These are phyloP conservation scores for Chinchilla lanigera DNA, from an alignment of 2,113 vertebrate genomes.

Conservation along the genomic window DNA sequence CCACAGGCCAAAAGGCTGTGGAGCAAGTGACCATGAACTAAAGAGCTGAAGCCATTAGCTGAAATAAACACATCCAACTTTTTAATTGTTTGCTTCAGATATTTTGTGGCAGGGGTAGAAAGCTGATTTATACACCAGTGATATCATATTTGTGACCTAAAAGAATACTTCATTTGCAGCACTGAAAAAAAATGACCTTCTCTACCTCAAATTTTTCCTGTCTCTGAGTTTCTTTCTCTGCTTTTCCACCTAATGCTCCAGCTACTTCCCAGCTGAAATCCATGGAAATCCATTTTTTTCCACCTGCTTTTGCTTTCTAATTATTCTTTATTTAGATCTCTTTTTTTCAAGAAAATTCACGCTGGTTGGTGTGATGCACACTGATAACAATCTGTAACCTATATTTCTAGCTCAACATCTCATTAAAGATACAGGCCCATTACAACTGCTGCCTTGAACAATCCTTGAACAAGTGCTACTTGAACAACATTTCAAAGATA, in stretches of 20 bases:
- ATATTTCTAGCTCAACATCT: background rate
- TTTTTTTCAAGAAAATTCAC: background rate
- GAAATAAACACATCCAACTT: background rate
- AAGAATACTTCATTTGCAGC: background rate
- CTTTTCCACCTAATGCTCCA: background rate
- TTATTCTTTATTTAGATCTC: background rate
- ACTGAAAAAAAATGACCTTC: background rate
- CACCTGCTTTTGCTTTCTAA: background rate
- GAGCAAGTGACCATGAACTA: background rate
- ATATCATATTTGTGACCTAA: background rate
- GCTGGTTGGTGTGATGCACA: background rate
- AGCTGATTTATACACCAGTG: background rate
- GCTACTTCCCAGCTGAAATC: background rate
- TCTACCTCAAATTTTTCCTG: background rate
- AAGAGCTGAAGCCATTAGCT: background rate
- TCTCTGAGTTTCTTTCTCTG: background rate
- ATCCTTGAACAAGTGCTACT: no score
- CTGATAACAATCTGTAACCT: background rate
- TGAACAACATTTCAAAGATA: background rate
- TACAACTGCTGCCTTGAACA: background rate
- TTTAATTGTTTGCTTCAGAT: background rate
- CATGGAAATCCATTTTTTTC: background rate
- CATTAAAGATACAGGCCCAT: background rate
- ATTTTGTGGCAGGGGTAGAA: background rate
- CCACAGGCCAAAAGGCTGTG: background rate